Conservation (phyloP, 2,113 vertebrate species). For the Gambusia holbrooki region DNA sequence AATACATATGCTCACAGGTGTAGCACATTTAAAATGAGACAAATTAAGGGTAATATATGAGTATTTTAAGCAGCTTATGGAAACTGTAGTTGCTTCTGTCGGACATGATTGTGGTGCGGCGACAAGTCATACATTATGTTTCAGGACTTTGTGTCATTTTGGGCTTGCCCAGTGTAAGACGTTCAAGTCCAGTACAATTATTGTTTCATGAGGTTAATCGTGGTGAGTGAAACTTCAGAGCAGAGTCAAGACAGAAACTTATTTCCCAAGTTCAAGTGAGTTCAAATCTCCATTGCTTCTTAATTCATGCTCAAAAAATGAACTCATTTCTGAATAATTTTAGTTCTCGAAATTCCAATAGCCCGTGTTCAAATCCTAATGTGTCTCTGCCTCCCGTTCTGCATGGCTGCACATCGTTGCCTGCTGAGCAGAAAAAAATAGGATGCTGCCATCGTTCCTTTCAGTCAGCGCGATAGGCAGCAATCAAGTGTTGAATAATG, state of each 20-base stretch:
- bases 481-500: constrained; percentile 53
- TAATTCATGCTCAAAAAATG: constrained; percentile 1
- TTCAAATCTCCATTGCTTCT: neutral
- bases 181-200: too few relatives aligned
- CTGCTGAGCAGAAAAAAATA: constrained; percentile 3
- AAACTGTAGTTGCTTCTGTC: too few relatives aligned
- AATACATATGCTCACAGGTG: too few relatives aligned
- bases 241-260: neutral
- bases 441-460: constrained; percentile 34
- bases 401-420: constrained; percentile 32
- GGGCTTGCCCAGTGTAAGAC: too few relatives aligned
- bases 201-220: neutral
- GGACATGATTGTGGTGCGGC: too few relatives aligned
- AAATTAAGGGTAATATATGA: too few relatives aligned
- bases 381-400: constrained; percentile 21
- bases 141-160: too few relatives aligned
- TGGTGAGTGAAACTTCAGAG: neutral
- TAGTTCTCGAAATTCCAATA: constrained; percentile 8
- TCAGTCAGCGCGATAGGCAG: constrained; percentile 49
- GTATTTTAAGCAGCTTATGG: too few relatives aligned
- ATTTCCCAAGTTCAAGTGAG: neutral
- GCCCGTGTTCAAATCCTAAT: constrained; percentile 19
- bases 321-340: neutral
- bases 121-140: too few relatives aligned
- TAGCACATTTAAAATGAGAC: too few relatives aligned